phyloP scores from a whole-genome alignment of 2,113 vertebrate genomes.

The Geothlypis trichas region DNA sequence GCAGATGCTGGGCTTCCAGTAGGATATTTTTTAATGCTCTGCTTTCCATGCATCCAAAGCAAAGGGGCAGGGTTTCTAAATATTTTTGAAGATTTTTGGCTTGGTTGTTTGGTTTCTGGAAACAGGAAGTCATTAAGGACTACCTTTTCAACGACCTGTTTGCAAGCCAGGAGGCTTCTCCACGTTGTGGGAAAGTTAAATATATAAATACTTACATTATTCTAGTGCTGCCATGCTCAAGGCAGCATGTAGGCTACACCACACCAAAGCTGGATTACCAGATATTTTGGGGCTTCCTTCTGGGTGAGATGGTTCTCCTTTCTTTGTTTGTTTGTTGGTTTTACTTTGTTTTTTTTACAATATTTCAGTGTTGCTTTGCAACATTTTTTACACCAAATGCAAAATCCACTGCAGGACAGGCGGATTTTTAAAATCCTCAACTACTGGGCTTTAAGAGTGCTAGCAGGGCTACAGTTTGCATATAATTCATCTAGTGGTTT shows the following conservation, averaged over 20 bases:
- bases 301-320: neutral
- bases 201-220: neutral
- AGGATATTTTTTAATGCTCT: neutral
- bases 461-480: neutral
- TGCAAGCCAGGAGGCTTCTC: neutral
- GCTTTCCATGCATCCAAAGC: neutral
- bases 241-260: neutral
- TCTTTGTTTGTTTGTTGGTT: neutral
- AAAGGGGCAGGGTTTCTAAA: neutral
- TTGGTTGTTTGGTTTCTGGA: neutral
- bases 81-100: neutral
- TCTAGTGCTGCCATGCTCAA: neutral
- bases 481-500: neutral
- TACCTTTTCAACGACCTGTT: neutral
- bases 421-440: neutral
- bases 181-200: neutral
- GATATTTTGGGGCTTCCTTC: neutral
- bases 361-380: neutral
- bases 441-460: neutral
- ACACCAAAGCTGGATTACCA: neutral
- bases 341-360: neutral
- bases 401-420: neutral
- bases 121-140: neutral
- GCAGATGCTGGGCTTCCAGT: rapidly evolving
- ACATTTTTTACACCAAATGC: neutral